Evolutionary conservation across 2,113 vertebrate genomes (phyloP), one percentile per base, ranked within the genome.

Genomic region (Echinops telfairi): DNA sequence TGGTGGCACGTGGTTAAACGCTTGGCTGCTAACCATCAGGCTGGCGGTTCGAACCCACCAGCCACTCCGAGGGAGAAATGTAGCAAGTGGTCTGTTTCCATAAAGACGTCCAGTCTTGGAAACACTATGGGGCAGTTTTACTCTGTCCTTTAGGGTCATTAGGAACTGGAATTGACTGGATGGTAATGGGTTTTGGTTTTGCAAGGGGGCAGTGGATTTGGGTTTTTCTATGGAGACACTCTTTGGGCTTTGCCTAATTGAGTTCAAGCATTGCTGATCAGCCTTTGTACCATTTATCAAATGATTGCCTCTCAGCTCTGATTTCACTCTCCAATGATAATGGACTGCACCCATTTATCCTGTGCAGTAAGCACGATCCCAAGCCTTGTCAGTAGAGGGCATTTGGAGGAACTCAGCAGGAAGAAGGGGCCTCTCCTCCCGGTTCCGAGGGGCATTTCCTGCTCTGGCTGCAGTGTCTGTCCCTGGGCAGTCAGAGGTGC

Each of bases 261-360:
- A 96, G 91, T 88, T 64, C 66, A 87, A 22, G 62, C 68, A 70
- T 23, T 89, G 79, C 64, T 57, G 25, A 89, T 82, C 27, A n/a
- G 23, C 60, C 38, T 16, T 23, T 77, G n/a, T 20, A 70, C 53
- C 38, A 75, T 68, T 16, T 17, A 57, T 9, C n/a, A 76, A 25
- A 40, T 36, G 40, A 71, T 4, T 47, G 82, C 29, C 83, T 31
- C 73, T 87, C 47, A 38, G 77, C 68, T 91, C 57, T 47, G 17
- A 64, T 77, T 19, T 38, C 16, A 19, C 27, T 70, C 20, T 17
- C 29, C 3, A 7, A 66, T 71, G 83, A 20, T 43, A 58, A 68
- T 12, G 25, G 85, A 20, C 31, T 76, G 43, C 22, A 38, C 33
- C 71, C 43, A 2, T 53, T 25, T 82, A 47, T 77, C 29, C 36